These are phyloP conservation scores for Pteromalus puparum DNA, from an alignment of 1,140 invertebrate species.

Conservation along the genomic window DNA sequence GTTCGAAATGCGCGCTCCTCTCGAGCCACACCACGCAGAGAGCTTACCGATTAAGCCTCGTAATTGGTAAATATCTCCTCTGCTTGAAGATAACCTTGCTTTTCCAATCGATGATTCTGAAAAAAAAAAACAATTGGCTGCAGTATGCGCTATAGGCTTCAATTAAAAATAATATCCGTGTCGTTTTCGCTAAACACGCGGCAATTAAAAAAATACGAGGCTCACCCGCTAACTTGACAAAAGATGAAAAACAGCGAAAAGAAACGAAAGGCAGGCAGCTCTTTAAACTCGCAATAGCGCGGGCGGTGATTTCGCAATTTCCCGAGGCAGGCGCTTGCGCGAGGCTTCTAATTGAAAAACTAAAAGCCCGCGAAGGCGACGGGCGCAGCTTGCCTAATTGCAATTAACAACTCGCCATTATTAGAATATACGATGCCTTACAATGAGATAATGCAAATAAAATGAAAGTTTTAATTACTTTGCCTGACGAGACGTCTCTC, in stretches of 20 bases:
- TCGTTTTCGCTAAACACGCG: background rate
- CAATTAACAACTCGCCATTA: conserved; percentile 75
- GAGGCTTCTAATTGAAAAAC: conserved; percentile 49
- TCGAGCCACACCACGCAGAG: background rate
- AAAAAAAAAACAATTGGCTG: background rate
- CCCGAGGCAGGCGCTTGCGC: background rate
- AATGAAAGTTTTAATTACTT: conserved; percentile 76
- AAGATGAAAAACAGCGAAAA: conserved; percentile 24
- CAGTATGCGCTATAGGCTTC: too few species aligned
- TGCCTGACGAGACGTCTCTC: conserved; percentile 62
- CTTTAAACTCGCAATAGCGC: conserved; percentile 29
- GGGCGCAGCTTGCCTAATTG: conserved; percentile 69
- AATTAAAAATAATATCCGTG: background rate
- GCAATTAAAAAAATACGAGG: conserved; percentile 31
- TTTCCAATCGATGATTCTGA: background rate
- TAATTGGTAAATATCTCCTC: background rate
- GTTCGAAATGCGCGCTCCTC: background rate
- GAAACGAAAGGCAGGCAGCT: conserved; percentile 14
- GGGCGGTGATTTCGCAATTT: conserved; percentile 46
- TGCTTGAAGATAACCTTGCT: too few species aligned
- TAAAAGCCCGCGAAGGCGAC: conserved; percentile 51
- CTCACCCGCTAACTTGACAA: background rate
- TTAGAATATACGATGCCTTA: conserved; percentile 74
- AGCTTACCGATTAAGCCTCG: background rate
- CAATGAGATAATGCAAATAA: conserved; percentile 76